These are phyloP conservation scores for Megalops cyprinoides DNA, from an alignment of 2,797 vertebrate species.

Conservation along the genomic window DNA sequence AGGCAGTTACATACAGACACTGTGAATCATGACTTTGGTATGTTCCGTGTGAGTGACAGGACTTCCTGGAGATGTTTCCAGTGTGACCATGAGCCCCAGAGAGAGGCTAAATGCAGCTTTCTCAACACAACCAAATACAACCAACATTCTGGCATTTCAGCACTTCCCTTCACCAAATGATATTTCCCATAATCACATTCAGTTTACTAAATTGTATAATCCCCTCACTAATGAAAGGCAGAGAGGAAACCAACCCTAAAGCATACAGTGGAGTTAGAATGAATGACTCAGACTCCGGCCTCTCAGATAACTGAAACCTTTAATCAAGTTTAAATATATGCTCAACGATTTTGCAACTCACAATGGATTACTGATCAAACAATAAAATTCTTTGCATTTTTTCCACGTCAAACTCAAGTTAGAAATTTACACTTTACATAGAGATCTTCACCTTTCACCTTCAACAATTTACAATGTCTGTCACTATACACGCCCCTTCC, in stretches of 20 bases:
- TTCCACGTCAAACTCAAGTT: constrained; percentile 10
- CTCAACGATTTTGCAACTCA: not conserved
- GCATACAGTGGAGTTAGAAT: not conserved
- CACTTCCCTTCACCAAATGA: too few species aligned
- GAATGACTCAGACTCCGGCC: constrained; percentile 7
- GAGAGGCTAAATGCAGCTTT: too few species aligned
- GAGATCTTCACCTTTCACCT: constrained; percentile 21
- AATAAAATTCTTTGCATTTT: not conserved
- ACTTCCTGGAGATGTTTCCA: not conserved
- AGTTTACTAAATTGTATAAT: too few species aligned
- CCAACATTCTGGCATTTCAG: too few species aligned
- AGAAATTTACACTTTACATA: constrained; percentile 32
- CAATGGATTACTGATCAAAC: not conserved
- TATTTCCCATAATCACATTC: too few species aligned
- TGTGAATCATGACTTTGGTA: not conserved
- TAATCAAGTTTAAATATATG: constrained; percentile 31
- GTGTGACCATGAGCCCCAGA: too few species aligned
- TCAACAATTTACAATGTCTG: not conserved
- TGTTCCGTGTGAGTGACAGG: not conserved
- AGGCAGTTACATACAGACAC: not conserved
- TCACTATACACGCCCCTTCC: not conserved
- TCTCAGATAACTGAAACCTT: constrained; percentile 23
- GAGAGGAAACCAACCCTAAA: too few species aligned
- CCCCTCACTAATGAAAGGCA: not conserved
- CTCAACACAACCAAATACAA: too few species aligned